Percentiles rank a stretch among this genome's conserved stretches.
phyloP scores from a whole-genome alignment of 2,797 vertebrate genomes.

The Tenualosa ilisha region DNA sequence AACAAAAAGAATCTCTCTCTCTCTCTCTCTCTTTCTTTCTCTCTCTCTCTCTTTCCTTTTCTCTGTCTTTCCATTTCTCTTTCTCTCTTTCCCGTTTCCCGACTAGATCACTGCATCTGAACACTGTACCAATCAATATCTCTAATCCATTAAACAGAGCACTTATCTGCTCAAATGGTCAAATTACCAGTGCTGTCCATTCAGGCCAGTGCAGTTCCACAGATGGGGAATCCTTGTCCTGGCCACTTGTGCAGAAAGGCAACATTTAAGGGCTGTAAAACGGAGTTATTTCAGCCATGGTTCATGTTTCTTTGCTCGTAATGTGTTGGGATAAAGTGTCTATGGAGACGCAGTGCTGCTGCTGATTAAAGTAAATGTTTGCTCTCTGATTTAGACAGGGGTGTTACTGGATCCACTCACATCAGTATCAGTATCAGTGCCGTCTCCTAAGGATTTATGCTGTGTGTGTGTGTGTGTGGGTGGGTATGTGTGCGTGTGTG shows the following conservation, averaged over 20 bases:
- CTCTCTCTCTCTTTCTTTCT: not conserved
- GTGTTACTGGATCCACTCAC: not conserved
- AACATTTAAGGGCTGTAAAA: not conserved
- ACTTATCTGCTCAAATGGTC: slow-evolving; percentile 16
- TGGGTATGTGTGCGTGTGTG: not conserved
- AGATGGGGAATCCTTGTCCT: not conserved
- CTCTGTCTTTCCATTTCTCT: not conserved
- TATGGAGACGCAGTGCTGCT: not conserved
- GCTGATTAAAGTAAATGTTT: not conserved
- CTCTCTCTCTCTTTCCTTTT: not conserved
- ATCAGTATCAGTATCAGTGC: not conserved
- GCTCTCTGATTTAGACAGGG: not conserved
- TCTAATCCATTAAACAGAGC: slow-evolving; percentile 17
- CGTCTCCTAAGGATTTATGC: not conserved
- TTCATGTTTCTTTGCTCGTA: not conserved
- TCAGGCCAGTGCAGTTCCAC: not conserved
- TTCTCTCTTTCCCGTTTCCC: not conserved
- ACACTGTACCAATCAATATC: slow-evolving; percentile 15
- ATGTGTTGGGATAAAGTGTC: not conserved
- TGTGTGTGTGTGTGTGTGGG: not conserved
- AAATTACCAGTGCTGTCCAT: not conserved
- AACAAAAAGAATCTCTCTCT: not conserved
- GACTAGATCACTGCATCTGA: not conserved
- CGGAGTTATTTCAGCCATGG: not conserved
- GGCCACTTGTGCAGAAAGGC: not conserved